phyloP scores from a whole-genome alignment of 2,888 invertebrate species.

The Patella depressa region DNA sequence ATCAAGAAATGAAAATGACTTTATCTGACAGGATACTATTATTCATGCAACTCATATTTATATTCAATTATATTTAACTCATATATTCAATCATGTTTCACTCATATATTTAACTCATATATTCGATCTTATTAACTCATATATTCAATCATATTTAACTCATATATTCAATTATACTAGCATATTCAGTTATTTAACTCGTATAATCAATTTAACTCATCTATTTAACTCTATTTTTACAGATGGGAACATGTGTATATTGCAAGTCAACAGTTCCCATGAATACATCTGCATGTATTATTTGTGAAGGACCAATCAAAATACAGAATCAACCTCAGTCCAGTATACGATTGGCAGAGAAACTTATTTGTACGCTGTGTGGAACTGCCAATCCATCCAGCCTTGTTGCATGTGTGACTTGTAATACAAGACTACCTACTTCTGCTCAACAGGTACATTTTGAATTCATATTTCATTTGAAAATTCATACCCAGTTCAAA shows the following conservation, averaged over 20 bases:
- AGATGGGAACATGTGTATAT: constrained; percentile 69
- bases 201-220: too few species aligned
- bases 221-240: constrained; percentile 19
- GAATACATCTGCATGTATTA: constrained; percentile 66
- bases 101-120: too few species aligned
- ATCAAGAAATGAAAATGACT: too few species aligned
- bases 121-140: too few species aligned
- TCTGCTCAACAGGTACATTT: constrained; percentile 25
- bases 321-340: constrained; percentile 63
- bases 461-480: background rate
- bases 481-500: too few species aligned
- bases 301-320: constrained; percentile 68
- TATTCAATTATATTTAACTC: too few species aligned
- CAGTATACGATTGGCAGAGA: constrained; percentile 45
- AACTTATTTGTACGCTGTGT: constrained; percentile 55
- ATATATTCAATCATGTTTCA: too few species aligned
- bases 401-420: constrained; percentile 53
- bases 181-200: too few species aligned
- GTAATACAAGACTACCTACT: constrained; percentile 49
- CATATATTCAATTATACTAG: too few species aligned
- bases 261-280: constrained; percentile 69
- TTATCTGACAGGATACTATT: too few species aligned
- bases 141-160: too few species aligned
- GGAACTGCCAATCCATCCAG: constrained; percentile 62
- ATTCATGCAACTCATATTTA: too few species aligned